Conservation (phyloP, 2,888 invertebrate genomes). For the Philonicus albiceps region DNA sequence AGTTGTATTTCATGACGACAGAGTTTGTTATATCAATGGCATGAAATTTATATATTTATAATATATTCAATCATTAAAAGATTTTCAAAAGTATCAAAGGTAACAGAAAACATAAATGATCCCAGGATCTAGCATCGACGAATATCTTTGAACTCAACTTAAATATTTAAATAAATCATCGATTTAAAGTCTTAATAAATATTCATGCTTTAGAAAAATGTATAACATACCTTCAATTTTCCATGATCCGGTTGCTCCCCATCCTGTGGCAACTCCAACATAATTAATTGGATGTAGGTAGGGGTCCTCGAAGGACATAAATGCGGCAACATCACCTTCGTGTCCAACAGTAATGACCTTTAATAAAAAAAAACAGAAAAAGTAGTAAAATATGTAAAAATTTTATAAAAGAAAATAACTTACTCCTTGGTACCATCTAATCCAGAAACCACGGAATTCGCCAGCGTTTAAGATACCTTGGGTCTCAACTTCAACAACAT, state of each 20-base stretch:
- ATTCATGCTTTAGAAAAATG: background rate
- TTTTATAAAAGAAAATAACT: background rate
- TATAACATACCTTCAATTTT: slow-evolving; percentile 73
- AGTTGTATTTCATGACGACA: background rate
- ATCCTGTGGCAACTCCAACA: slow-evolving; percentile 85
- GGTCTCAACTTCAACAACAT: slow-evolving; percentile 74
- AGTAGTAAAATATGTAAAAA: background rate
- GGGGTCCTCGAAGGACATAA: slow-evolving; percentile 76
- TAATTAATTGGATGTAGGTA: slow-evolving; percentile 75
- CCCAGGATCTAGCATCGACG: background rate
- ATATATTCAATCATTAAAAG: too few relatives aligned
- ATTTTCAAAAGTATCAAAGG: background rate
- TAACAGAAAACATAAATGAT: background rate
- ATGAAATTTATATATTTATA: too few relatives aligned
- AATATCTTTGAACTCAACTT: background rate
- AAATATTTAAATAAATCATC: background rate
- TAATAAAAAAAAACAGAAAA: background rate
- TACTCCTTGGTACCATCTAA: slow-evolving; percentile 76
- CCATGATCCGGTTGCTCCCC: slow-evolving; percentile 86
- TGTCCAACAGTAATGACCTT: slow-evolving; percentile 72
- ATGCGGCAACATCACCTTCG: slow-evolving; percentile 75
- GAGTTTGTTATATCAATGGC: background rate
- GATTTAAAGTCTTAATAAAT: background rate
- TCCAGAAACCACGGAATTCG: slow-evolving; percentile 85
- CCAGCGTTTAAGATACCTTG: slow-evolving; percentile 75